Evolutionary conservation across 2,888 invertebrate species (phyloP), one percentile per base, ranked within the genome.

Genomic region (Ennomos erosarius): DNA sequence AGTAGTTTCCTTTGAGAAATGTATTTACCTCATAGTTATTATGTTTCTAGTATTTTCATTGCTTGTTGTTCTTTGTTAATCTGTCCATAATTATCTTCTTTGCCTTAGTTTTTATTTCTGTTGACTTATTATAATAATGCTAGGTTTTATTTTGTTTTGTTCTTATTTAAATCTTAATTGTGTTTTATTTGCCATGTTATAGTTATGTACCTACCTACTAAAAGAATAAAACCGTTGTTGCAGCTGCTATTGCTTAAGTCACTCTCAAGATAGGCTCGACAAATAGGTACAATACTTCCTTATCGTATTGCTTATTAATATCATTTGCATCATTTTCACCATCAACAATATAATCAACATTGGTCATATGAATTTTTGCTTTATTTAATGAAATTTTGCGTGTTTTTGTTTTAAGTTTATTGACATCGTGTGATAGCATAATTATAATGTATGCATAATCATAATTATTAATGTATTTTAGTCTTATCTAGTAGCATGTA

Each of bases 211-310:
- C 78, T 74, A 88, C 26, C n/a, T 16, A 26, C 81, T 88, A 86
- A 88, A 88, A 62, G 46, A 65, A 65, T 62, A 62, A 74, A 78
- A 81, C 46, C 51, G 74, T 90, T 90, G 73, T 92, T 92, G 77
- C 92, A 92, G 92, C 91, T 92, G 92, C 91, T 92, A 91, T 92
- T 92, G 92, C 78, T 89, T 92, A 90, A 92, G 90, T 88, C 92
- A 92, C 90, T 86, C 90, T 75, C 85, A 85, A 88, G 90, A 90
- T 84, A 87, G 82, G 71, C 84, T 81, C 90, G 75, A 76, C 81
- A 87, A 91, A 90, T 92, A 92, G 92, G 92, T 92, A 92, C 88
- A 90, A 79, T 75, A 72, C 69, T 76, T 87, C 52, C 84, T 76
- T 81, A 87, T 78, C 78, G 75, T 87, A 83, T 76, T 76, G 88